Percentiles rank a stretch among this genome's conserved stretches.
phyloP scores from a whole-genome alignment of 37 sponge, comb jelly and placozoan species.

The Aphrocallistes beatrix region DNA sequence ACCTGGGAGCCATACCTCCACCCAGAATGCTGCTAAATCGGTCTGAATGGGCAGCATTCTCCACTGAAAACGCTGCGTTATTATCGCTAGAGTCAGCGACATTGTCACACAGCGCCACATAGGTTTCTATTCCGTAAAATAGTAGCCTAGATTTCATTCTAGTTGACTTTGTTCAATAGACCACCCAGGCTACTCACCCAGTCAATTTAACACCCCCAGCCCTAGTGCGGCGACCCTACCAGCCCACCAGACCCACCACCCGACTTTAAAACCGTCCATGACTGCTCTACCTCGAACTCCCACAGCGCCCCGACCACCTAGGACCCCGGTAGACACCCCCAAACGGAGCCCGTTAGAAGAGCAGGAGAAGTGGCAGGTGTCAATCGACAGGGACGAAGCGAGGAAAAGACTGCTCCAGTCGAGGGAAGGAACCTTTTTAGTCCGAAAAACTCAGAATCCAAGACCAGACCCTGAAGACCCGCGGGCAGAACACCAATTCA shows the following conservation, averaged over 20 bases:
- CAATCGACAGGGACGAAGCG: slow-evolving; percentile 1
- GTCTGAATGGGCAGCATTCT: no score
- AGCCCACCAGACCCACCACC: background rate
- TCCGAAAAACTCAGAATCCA: background rate
- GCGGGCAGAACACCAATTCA: background rate
- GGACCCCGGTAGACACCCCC: background rate
- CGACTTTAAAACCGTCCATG: background rate
- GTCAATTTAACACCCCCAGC: no score
- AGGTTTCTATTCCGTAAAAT: no score
- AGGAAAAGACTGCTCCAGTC: background rate
- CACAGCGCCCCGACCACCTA: background rate
- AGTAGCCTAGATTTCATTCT: no score
- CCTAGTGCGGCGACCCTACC: no score
- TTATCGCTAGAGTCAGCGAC: no score
- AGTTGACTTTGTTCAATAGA: no score
- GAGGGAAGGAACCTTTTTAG: background rate
- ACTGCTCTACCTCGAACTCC: background rate
- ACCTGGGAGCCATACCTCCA: no score
- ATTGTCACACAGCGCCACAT: no score
- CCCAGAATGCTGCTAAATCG: no score
- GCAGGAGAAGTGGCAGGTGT: background rate
- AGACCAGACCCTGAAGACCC: background rate
- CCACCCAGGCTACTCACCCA: no score
- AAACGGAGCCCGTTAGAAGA: background rate
- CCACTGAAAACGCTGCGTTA: no score